Evolutionary conservation across 1,140 invertebrate genomes (phyloP).

Genomic region (Papilio glaucus): DNA sequence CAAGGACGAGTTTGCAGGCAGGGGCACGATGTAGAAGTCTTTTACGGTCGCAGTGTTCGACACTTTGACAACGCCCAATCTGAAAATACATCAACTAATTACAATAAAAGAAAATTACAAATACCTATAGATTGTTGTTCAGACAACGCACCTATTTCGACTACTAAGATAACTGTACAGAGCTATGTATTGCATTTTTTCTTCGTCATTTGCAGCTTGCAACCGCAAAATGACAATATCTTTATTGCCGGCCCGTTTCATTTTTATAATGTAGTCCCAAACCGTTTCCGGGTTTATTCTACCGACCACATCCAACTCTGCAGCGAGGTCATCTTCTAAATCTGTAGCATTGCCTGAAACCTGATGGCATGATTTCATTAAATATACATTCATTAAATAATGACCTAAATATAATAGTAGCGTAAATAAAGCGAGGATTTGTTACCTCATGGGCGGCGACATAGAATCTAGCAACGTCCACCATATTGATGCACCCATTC

Average conservation of each 20-base stretch:
- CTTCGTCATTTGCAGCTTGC: constrained; percentile 91
- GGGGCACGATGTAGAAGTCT: constrained; percentile 97
- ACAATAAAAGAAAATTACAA: not conserved
- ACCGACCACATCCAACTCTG: constrained; percentile 94
- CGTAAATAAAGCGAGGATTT: not conserved
- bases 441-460: constrained; percentile 91
- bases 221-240: constrained; percentile 94
- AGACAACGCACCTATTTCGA: constrained; percentile 85
- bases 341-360: constrained; percentile 88
- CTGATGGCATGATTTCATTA: constrained; percentile 50
- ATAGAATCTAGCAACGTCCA: constrained; percentile 94
- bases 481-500: constrained; percentile 95
- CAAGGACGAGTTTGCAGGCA: constrained; percentile 90
- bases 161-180: constrained; percentile 95
- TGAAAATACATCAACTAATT: constrained; percentile 48
- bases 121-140: not conserved
- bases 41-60: constrained; percentile 90
- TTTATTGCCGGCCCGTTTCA: constrained; percentile 93
- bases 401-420: not conserved
- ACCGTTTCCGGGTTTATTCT: constrained; percentile 95
- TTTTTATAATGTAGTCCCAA: constrained; percentile 96
- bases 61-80: constrained; percentile 85
- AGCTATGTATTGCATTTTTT: constrained; percentile 93
- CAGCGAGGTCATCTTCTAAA: constrained; percentile 88
- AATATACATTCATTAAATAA: constrained; percentile 11